Evolutionary conservation across 1,140 invertebrate species (phyloP), one percentile per base, ranked within the genome.

Genomic region (Mesaphorura yosii): DNA sequence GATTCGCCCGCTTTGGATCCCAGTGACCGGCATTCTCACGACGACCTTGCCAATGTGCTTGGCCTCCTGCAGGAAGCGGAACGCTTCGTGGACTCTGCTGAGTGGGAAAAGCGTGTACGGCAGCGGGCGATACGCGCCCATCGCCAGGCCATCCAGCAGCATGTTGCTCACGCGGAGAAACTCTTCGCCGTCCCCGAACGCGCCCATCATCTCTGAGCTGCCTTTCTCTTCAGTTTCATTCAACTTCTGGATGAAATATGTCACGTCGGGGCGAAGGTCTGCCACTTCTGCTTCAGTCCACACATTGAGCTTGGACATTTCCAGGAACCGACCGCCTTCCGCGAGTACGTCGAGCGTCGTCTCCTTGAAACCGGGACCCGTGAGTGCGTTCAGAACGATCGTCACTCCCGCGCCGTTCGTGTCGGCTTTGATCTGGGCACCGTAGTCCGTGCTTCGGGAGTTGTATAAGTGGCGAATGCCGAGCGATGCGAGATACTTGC

Each of bases 331-430:
- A 3, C 48, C 57, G 26, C 37, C 27, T 27, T 19, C 31, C 12
- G 23, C 41, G 20, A 47, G 51, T 1, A 48, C 40, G 1, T 26
- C 41, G 12, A 58, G 42, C 14, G 51, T 48, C 12, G 57, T 44
- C 27, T 58, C 57, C 28, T 58, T 58, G 34, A 58, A 54, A 7
- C 47, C 47, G 1, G 57, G 47, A n/a, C 57, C 52, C 3, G 57
- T 58, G 1, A 58, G 42, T 14, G 57, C 54, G 23, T 58, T 58
- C 2, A 58, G 52, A 12, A 58, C 57, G n/a, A 58, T 45, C 26
- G 39, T 31, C 1, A 58, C 52, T n/a, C 52, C 52, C 0, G 22
- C 31, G 4, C 52, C 57, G 28, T 48, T 27, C 1, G 48, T 50
- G 1, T 42, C 48, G 4, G 31, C 23, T 28, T 39, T 26, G 15